These are phyloP conservation scores for Brachirus orientalis DNA, from an alignment of 2,113 vertebrate species.

Conservation along the genomic window DNA sequence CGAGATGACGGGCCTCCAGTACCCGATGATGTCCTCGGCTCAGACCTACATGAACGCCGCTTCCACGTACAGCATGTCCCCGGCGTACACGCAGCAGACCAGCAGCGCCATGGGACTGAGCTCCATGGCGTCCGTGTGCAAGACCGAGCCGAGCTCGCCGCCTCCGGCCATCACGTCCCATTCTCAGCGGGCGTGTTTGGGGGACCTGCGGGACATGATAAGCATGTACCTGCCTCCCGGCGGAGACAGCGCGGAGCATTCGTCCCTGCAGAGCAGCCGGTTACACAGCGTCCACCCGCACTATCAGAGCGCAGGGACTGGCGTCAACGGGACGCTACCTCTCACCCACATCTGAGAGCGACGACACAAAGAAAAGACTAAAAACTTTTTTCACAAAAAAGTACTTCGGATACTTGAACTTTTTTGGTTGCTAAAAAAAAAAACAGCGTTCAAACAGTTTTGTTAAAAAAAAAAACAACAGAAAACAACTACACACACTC, in stretches of 20 bases:
- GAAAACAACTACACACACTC: neutral
- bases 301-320: conserved; percentile 93
- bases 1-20: conserved; percentile 96
- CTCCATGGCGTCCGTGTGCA: conserved; percentile 93
- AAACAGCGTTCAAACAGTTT: conserved; percentile 64
- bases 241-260: conserved; percentile 91
- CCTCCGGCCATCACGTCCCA: conserved; percentile 95
- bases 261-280: conserved; percentile 89
- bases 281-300: conserved; percentile 97
- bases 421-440: conserved; percentile 70
- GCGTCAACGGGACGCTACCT: conserved; percentile 95
- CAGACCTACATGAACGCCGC: conserved; percentile 96
- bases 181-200: conserved; percentile 95
- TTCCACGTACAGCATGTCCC: conserved; percentile 91
- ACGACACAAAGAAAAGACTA: conserved; percentile 7
- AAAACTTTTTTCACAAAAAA: conserved; percentile 55
- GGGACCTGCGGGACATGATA: conserved; percentile 99
- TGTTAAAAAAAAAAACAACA: conserved; percentile 11
- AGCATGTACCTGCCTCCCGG: conserved; percentile 99
- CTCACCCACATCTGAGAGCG: conserved; percentile 93
- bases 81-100: conserved; percentile 90
- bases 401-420: conserved; percentile 84
- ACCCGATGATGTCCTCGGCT: conserved; percentile 96
- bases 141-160: conserved; percentile 95
- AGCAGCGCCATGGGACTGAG: conserved; percentile 89